Evolutionary conservation across 2,888 invertebrate species (phyloP).

Genomic region (Empis stercorea): DNA sequence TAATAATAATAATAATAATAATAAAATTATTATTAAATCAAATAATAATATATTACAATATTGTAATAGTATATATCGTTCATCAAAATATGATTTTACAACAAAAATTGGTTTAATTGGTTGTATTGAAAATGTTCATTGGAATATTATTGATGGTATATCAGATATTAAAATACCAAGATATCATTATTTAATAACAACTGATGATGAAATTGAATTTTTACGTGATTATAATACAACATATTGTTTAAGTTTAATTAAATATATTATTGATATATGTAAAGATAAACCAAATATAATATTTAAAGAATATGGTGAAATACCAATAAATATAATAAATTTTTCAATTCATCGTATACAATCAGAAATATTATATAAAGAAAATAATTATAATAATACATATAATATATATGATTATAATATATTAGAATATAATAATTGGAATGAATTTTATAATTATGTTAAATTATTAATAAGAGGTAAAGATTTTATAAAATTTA

Average conservation of each 20-base stretch:
- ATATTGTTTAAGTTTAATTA: slow-evolving; percentile 59
- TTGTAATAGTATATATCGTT: slow-evolving; percentile 27
- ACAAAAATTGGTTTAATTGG: slow-evolving; percentile 38
- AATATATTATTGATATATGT: too few relatives aligned
- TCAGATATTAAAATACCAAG: slow-evolving; percentile 52
- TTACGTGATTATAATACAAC: slow-evolving; percentile 59
- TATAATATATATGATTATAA: too few relatives aligned
- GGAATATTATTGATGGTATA: slow-evolving; percentile 25
- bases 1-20: not conserved
- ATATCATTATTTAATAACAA: slow-evolving; percentile 33
- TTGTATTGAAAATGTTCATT: slow-evolving; percentile 28
- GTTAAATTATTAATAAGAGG: not conserved
- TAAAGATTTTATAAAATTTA: not conserved
- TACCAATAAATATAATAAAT: slow-evolving; percentile 45
- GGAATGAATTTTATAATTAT: not conserved
- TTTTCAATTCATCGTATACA: slow-evolving; percentile 60
- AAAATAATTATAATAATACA: not conserved
- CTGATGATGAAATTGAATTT: slow-evolving; percentile 26
- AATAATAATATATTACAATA: slow-evolving; percentile 15
- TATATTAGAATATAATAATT: not conserved
- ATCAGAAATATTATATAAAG: slow-evolving; percentile 4
- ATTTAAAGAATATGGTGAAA: slow-evolving; percentile 32
- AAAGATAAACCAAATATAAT: too few relatives aligned
- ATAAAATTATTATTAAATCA: too few relatives aligned
- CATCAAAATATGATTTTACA: slow-evolving; percentile 34